Conservation (phyloP, 53 echinoderm and acorn worm genomes). For the Temnopleurus reevesii region DNA sequence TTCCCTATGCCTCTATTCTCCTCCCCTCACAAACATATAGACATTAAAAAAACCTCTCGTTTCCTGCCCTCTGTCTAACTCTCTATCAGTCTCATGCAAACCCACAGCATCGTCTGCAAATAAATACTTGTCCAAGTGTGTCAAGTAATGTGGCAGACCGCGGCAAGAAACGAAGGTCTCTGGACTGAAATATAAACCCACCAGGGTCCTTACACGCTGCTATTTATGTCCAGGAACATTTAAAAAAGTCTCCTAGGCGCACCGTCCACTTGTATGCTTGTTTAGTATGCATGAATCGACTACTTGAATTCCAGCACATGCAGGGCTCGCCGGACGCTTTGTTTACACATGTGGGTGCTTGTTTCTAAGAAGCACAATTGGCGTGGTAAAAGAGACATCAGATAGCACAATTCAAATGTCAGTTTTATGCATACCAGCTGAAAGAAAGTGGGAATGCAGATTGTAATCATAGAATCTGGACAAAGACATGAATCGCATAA, state of each 20-base stretch:
- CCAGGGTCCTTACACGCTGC: neutral
- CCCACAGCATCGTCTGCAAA: neutral
- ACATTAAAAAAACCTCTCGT: too few relatives aligned
- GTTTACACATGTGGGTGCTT: neutral
- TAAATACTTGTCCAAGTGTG: conserved; percentile 47
- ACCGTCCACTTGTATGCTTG: conserved; percentile 5
- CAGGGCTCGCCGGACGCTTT: neutral
- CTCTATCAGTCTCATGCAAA: neutral
- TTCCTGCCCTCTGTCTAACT: neutral
- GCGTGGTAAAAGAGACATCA: conserved; percentile 15
- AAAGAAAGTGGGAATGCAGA: neutral
- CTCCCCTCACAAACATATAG: neutral
- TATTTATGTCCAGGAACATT: conserved; percentile 41
- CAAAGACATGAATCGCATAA: neutral
- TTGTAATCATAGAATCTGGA: conserved; percentile 1
- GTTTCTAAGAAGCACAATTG: conserved; percentile 17
- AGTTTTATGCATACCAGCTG: neutral
- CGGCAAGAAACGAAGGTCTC: neutral
- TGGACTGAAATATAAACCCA: conserved; percentile 18
- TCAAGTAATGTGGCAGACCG: conserved; percentile 1
- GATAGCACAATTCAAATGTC: neutral
- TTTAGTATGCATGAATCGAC: conserved; percentile 25
- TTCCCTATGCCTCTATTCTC: neutral
- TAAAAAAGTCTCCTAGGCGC: neutral
- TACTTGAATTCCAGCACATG: neutral